phyloP scores from a whole-genome alignment of 2,797 vertebrate genomes.

The Liasis olivaceus region DNA sequence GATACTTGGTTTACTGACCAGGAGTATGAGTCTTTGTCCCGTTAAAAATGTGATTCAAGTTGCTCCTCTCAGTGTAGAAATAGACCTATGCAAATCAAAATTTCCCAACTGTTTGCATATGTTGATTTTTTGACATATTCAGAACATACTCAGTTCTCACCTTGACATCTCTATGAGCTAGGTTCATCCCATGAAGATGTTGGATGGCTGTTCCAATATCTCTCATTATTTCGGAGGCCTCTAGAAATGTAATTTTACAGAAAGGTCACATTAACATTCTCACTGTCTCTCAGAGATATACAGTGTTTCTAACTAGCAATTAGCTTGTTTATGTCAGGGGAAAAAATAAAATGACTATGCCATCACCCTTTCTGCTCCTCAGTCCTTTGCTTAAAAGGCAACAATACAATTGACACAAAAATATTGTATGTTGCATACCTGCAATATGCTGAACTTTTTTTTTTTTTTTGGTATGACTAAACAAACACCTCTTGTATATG shows the following conservation, averaged over 20 bases:
- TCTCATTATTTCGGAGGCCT: constrained; percentile 94
- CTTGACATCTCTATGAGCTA: constrained; percentile 97
- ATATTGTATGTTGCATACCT: background rate
- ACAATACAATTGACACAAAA: background rate
- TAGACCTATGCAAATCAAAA: constrained; percentile 15
- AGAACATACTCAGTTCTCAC: constrained; percentile 68
- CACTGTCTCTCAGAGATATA: constrained; percentile 44
- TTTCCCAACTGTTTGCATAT: background rate
- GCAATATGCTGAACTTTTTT: background rate
- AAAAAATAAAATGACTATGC: constrained; percentile 45
- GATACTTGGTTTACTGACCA: constrained; percentile 40
- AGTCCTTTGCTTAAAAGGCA: constrained; percentile 39
- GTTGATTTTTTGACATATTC: background rate
- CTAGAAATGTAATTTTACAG: constrained; percentile 74
- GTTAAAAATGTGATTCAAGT: constrained; percentile 2
- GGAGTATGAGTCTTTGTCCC: constrained; percentile 12
- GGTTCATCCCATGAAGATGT: constrained; percentile 89
- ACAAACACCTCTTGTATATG: background rate
- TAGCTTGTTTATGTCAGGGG: constrained; percentile 53
- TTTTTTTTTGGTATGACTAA: background rate
- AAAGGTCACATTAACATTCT: constrained; percentile 71
- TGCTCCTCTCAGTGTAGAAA: background rate
- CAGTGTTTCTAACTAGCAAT: constrained; percentile 57
- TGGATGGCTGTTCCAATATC: constrained; percentile 94
- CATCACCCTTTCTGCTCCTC: constrained; percentile 23